phyloP scores from a whole-genome alignment of 2,888 invertebrate species.

The Trachelus stipa region DNA sequence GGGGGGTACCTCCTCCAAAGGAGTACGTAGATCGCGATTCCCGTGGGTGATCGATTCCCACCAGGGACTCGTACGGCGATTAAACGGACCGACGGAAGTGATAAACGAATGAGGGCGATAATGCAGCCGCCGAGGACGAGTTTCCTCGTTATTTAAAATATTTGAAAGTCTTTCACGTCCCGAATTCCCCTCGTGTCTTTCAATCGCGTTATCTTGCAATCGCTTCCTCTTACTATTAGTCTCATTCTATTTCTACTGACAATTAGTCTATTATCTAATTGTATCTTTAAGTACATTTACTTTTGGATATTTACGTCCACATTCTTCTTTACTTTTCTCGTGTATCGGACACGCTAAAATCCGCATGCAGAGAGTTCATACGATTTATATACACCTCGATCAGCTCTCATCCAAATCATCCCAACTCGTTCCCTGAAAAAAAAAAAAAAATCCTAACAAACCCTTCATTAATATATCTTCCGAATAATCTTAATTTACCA shows the following conservation, averaged over 20 bases:
- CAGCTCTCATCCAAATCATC: neutral
- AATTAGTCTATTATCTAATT: neutral
- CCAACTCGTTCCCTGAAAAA: neutral
- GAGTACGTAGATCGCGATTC: neutral
- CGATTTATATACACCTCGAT: neutral
- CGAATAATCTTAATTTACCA: neutral
- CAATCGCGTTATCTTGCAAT: slow-evolving; percentile 50
- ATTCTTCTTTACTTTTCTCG: slow-evolving; percentile 31
- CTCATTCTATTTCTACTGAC: neutral
- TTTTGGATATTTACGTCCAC: slow-evolving; percentile 18
- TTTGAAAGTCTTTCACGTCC: slow-evolving; percentile 31
- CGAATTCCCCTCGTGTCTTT: slow-evolving; percentile 50
- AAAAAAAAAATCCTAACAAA: slow-evolving; percentile 28
- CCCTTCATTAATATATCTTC: slow-evolving; percentile 11
- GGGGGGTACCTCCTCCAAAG: neutral
- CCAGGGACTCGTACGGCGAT: neutral
- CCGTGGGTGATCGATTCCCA: neutral
- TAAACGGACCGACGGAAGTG: neutral
- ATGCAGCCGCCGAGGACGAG: neutral
- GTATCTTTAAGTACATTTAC: neutral
- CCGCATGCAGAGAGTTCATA: slow-evolving; percentile 33
- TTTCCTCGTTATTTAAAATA: neutral
- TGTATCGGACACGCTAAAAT: slow-evolving; percentile 60
- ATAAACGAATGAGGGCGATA: neutral
- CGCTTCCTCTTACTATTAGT: slow-evolving; percentile 33